These are phyloP conservation scores for Anableps anableps DNA, from an alignment of 2,797 vertebrate genomes.

Conservation along the genomic window DNA sequence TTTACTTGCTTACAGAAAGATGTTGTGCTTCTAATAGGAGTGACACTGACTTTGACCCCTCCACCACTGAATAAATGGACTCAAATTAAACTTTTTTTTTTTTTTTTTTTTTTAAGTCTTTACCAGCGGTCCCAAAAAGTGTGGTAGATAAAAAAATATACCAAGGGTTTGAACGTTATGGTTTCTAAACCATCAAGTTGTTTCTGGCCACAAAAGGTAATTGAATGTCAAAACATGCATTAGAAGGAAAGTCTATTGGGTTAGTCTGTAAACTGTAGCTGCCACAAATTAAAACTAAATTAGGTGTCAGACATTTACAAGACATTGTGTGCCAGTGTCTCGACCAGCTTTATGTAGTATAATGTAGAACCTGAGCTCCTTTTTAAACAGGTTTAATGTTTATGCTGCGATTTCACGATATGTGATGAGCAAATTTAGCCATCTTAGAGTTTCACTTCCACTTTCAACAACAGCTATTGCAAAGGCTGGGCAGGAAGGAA, in stretches of 20 bases:
- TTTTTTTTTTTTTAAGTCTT: too few species aligned
- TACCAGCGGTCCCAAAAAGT: neutral
- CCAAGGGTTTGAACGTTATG: neutral
- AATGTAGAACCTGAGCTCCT: neutral
- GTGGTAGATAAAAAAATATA: neutral
- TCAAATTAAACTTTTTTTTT: neutral
- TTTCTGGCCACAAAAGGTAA: conserved; percentile 6
- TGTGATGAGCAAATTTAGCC: conserved; percentile 33
- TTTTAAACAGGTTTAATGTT: conserved; percentile 20
- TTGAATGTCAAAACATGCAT: neutral
- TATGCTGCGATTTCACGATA: conserved; percentile 37
- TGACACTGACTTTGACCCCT: neutral
- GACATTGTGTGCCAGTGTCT: neutral
- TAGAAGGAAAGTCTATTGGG: neutral
- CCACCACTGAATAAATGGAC: neutral
- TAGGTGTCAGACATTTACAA: neutral
- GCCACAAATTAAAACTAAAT: neutral
- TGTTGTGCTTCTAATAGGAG: too few species aligned
- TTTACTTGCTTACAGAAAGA: too few species aligned
- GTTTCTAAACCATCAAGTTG: neutral
- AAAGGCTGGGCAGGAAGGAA: conserved; percentile 30
- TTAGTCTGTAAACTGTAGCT: neutral
- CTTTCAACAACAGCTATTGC: conserved; percentile 49
- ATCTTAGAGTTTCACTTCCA: conserved; percentile 71
- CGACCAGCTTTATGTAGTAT: neutral